These are phyloP conservation scores for Rutilus rutilus DNA, from an alignment of 2,113 vertebrate genomes.

Conservation along the genomic window DNA sequence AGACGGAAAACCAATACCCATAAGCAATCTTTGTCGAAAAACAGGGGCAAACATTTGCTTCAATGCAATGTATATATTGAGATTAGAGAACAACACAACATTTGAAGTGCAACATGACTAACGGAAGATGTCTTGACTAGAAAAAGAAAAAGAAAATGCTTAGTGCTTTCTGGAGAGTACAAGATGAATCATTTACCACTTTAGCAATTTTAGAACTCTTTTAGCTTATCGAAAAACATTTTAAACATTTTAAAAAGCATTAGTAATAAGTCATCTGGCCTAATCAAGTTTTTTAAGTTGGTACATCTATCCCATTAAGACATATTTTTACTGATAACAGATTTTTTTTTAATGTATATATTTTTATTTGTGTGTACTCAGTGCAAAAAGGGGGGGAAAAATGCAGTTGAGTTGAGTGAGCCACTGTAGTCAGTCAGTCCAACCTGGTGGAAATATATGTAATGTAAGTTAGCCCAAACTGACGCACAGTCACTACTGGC, in stretches of 20 bases:
- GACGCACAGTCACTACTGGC: constrained; percentile 10
- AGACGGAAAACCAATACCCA: constrained; percentile 47
- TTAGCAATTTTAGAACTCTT: not conserved
- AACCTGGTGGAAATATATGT: constrained; percentile 14
- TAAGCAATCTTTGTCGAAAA: constrained; percentile 29
- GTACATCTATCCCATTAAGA: not conserved
- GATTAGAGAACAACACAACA: not conserved
- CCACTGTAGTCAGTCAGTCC: not conserved
- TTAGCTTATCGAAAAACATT: not conserved
- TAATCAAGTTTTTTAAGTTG: not conserved
- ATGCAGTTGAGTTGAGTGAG: not conserved
- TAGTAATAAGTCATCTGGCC: not conserved
- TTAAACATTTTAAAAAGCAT: not conserved
- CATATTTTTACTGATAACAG: not conserved
- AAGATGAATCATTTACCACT: not conserved
- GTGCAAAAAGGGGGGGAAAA: not conserved
- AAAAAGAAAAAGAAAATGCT: too few species aligned
- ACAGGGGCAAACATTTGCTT: constrained; percentile 35
- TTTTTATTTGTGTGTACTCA: too few species aligned
- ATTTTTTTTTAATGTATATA: not conserved
- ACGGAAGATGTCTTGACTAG: not conserved
- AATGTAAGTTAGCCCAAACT: constrained; percentile 34
- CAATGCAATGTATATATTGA: constrained; percentile 45
- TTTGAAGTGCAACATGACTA: not conserved
- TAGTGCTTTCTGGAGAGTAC: not conserved